phyloP scores from a whole-genome alignment of 1,140 invertebrate genomes.

The Lethrus apterus region DNA sequence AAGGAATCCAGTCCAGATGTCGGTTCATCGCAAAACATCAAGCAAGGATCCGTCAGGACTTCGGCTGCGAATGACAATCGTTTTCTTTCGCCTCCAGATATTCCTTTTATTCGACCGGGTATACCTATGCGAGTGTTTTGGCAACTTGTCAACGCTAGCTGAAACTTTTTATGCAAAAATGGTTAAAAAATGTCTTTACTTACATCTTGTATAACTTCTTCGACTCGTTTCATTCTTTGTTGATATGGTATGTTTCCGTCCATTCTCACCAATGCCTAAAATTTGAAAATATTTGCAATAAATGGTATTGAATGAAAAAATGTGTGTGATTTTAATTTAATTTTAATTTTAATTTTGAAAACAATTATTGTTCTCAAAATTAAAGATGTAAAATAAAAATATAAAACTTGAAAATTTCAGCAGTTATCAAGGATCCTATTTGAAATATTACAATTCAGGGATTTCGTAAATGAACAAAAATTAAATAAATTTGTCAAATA shows the following conservation, averaged over 20 bases:
- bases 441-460: too few relatives aligned
- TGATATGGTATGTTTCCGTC: constrained; percentile 67
- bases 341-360: too few relatives aligned
- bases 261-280: constrained; percentile 85
- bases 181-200: constrained; percentile 22
- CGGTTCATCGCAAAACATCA: constrained; percentile 97
- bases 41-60: constrained; percentile 86
- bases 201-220: constrained; percentile 85
- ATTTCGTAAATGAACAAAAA: too few relatives aligned
- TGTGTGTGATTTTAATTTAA: too few relatives aligned
- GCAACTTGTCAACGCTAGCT: constrained; percentile 80
- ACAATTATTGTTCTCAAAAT: too few relatives aligned
- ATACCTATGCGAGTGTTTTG: constrained; percentile 82
- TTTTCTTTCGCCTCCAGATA: constrained; percentile 94
- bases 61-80: constrained; percentile 93
- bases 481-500: too few relatives aligned
- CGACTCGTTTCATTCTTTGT: constrained; percentile 73
- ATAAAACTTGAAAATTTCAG: too few relatives aligned
- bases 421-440: too few relatives aligned
- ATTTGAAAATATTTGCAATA: constrained; percentile 3
- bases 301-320: not conserved
- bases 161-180: constrained; percentile 20
- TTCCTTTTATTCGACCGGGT: constrained; percentile 78
- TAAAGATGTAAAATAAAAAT: too few relatives aligned
- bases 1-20: constrained; percentile 84